Evolutionary conservation across 2,113 vertebrate genomes (phyloP), one percentile per base, ranked within the genome.

Genomic region (Fulica atra): DNA sequence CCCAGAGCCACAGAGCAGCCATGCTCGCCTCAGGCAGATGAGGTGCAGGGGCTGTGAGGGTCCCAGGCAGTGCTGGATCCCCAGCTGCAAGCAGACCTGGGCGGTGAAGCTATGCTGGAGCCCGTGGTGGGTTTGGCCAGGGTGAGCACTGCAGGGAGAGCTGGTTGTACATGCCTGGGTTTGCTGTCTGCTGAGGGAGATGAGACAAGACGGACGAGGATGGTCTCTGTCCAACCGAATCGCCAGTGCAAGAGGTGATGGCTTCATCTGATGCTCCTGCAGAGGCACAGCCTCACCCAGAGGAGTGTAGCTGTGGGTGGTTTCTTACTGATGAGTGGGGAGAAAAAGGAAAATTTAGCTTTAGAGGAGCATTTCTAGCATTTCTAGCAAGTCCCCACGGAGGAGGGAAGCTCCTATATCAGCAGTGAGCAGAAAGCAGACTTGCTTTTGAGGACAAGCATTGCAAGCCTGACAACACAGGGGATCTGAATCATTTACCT

Each of bases 1-100:
- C 16, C 1, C 1, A 44, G 50, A 23, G 21, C 60, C 65, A 29
- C 0, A 2, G 33, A n/a, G 42, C 10, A 8, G 15, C 25, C 2
- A 0, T 40, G 26, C 18, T 20, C 1, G 2, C 29, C 18, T 35
- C 48, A 10, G 60, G 31, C 35, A 51, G 61, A 10, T 0, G 11
- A 29, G 35, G 31, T 8, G 18, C 6, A 2, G 48, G 44, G 38
- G 19, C 40, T 25, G 28, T 4, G 51, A 0, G 1, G 35, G 51
- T 59, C 26, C 50, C 7, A 36, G 19, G 46, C 8, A 9, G 38
- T 2, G 8, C n/a, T 40, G 54, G 40, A 15, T 56, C 38, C 35
- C 20, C 5, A 2, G 13, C 10, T 40, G 29, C 23, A 9, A 24
- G 24, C 63, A 56, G 33, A 13, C 8, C 40, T 0, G 0, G 17